Base-by-base conservation (phyloP, 2,888 invertebrate species). In the Drosophila macrospina region DNA sequence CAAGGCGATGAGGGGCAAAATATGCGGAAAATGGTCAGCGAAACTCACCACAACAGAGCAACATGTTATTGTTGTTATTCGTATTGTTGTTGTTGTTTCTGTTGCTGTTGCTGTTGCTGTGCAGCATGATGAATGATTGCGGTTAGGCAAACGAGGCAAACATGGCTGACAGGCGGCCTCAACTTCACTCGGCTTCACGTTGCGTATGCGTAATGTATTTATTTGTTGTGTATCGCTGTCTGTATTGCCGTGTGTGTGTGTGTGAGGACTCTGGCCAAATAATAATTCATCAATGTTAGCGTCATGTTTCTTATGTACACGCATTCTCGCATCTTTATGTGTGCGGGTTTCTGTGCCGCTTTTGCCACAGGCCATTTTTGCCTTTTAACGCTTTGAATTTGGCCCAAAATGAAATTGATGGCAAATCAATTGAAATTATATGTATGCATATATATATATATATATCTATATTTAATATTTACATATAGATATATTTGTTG, bases 271-370 rank as follows among this genome's bases (percentile, higher is more conserved):
- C 16, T 47, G 30, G 37, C 50, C 59, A 28, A 59, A 76, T 72
- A 86, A 88, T 79, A 81, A 86, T 86, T 84, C 84, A 86, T 86
- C 84, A 75, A 86, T 86, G 84, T 86, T 71, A 73, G 73, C 74
- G 69, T 69, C 74, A 68, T 69, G 69, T 78, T 60, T 60, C 54
- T 56, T 51, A 13, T 41, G 51, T 56, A 28, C 48, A 47, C n/a
- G n/a, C n/a, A n/a, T n/a, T n/a, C 41, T 55, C n/a, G 10, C 61
- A 36, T 61, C n/a, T 57, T 39, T 42, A 20, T 51, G n/a, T 61
- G 39, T 76, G 24, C 48, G 45, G 36, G 34, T 47, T 74, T 54
- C 41, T 54, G 28, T 51, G 26, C 59, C 47, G 15, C 56, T 47
- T 6, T 47, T 70, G 64, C 71, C 47, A 15, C 34, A 34, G 72